Evolutionary conservation across 2,113 vertebrate species (phyloP), one percentile per base, ranked within the genome.

Genomic region (Charadrius vociferus): DNA sequence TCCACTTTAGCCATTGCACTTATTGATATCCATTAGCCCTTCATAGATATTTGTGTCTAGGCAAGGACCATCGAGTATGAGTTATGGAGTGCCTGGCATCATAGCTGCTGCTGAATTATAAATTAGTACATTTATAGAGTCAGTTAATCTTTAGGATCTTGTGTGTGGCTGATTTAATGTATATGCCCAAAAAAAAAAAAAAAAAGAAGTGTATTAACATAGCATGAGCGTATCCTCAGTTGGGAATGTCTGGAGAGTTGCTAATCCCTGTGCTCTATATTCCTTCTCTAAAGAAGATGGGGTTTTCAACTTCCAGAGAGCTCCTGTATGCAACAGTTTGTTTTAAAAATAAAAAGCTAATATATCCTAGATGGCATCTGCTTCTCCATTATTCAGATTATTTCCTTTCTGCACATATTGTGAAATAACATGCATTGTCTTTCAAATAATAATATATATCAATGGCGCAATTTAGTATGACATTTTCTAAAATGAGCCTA

Each of bases 81-180:
- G 59, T 91, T 93, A 87, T 16, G 30, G 45, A 66, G 36, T 80
- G 36, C 59, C 67, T 92, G n/a, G 49, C 71, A 77, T 88, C 36
- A 13, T 37, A 81, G 77, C 53, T 66, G 32, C 82, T 95, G 45
- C 70, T 95, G 71, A 84, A 90, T 96, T 95, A 93, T 82, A 77
- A 85, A 93, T 93, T 23, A 82, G 53, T 80, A 59, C 41, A 55
- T 85, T 88, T 87, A 70, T 23, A 79, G 59, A 88, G 34, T 81
- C 70, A n/a, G n/a, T 92, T 77, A 63, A 67, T 90, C 62, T 81
- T 92, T 45, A n/a, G 5, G 72, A 23, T 49, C 61, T 36, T 56
- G 15, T 21, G 11, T 77, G 47, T 47, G 56, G 14, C 61, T 88
- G 65, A 39, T 81, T 81, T 71, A 56, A 39, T 58, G n/a, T 77